Percentiles rank a stretch among this genome's conserved stretches.
phyloP scores from a whole-genome alignment of 2,113 vertebrate genomes.

The Phodopus roborovskii region DNA sequence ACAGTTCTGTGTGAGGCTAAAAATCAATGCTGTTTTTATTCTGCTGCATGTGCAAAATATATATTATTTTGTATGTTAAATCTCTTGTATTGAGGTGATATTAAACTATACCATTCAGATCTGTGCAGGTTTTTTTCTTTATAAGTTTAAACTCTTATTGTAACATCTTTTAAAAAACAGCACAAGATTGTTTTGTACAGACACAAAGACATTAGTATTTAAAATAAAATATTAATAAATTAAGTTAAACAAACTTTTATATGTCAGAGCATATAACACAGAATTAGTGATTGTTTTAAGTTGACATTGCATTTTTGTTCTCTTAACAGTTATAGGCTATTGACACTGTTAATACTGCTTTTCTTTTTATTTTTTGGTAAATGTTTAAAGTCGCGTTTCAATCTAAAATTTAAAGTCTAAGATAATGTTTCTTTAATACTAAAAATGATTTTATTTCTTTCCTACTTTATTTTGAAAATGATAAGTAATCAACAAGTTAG shows the following conservation, averaged over 20 bases:
- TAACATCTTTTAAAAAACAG: background rate
- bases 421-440: background rate
- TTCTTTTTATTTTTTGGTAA: background rate
- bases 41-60: background rate
- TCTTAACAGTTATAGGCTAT: background rate
- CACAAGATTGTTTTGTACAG: background rate
- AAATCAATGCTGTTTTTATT: background rate
- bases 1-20: background rate
- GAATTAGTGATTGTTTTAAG: background rate
- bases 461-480: slow-evolving; percentile 27
- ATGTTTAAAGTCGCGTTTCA: background rate
- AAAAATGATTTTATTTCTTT: background rate
- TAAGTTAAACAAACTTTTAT: background rate
- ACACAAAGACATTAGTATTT: background rate
- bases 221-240: background rate
- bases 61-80: background rate
- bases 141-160: background rate
- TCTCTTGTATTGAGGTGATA: background rate
- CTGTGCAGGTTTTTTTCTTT: background rate
- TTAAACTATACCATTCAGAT: background rate
- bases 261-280: background rate
- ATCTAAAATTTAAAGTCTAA: background rate
- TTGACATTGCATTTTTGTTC: background rate
- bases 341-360: background rate
- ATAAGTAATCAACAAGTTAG: background rate